Conservation (phyloP, 2,113 vertebrate species). For the Eulacestoma nigropectus region DNA sequence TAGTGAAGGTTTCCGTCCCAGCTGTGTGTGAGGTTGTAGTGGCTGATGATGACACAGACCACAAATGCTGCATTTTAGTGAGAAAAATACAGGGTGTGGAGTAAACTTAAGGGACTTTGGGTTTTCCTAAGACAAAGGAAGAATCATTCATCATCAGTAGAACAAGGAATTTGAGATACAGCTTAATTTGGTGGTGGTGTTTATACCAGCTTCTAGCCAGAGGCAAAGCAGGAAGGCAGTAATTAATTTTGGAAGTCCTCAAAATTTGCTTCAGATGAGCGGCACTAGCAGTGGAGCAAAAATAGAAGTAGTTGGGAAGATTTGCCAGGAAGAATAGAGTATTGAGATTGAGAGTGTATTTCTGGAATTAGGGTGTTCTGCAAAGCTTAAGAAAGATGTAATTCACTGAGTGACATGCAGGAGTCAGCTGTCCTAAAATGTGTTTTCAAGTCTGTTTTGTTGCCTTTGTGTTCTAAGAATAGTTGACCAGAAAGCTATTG, state of each 20-base stretch:
- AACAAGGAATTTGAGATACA: neutral
- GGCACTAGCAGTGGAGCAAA: neutral
- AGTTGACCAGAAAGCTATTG: neutral
- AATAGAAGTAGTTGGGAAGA: conserved; percentile 1
- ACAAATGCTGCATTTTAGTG: neutral
- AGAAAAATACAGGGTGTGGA: neutral
- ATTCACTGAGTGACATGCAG: neutral
- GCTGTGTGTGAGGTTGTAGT: neutral
- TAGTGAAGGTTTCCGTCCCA: neutral
- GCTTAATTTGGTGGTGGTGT: neutral
- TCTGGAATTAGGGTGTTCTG: conserved; percentile 16
- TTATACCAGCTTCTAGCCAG: conserved; percentile 19
- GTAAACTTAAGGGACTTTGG: neutral
- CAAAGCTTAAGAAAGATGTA: neutral
- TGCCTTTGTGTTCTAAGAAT: neutral
- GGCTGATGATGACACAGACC: neutral
- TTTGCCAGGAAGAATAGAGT: neutral
- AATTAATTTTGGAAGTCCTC: conserved; percentile 40
- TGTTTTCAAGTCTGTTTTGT: neutral
- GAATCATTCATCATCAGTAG: neutral
- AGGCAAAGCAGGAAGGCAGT: conserved; percentile 22
- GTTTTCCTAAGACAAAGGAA: neutral
- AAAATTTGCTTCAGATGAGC: conserved; percentile 33
- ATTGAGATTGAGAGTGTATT: neutral
- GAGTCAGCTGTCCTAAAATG: conserved; percentile 1